Evolutionary conservation across 2,888 invertebrate species (phyloP), one percentile per base, ranked within the genome.

Genomic region (Hyposoter dolosus): DNA sequence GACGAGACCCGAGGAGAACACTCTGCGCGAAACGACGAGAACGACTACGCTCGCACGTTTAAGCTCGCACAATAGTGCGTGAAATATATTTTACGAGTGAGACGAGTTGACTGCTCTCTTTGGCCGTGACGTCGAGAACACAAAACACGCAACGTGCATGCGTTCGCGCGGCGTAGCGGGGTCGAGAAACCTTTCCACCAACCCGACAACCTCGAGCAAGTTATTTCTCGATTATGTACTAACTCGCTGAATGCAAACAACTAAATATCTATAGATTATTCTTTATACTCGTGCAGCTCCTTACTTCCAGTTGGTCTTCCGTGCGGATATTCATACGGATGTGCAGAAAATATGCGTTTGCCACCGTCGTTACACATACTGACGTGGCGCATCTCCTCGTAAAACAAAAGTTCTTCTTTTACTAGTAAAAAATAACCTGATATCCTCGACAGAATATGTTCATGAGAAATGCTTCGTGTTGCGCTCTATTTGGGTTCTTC

Each of bases 11-110:
- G 35, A 19, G 45, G 17, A 19, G 32, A 32, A 19, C 35, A 28
- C 28, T 28, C 28, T 28, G 28, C 28, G 28, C 28, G 28, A 28
- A 28, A 72, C 60, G 45, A 74, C 56, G 19, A 69, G 60, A 79
- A 76, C 10, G n/a, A 69, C 40, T 40, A 7, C 17, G 43, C 50
- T 68, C 45, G n/a, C n/a, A 53, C 78, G 32, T 69, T 32, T 5
- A 35, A 43, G 45, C 40, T 60, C 69, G 79, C 60, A 85, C 82
- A 85, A 85, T 82, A 69, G 82, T 71, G 78, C 82, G 74, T 75
- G 85, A 82, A 85, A 82, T 75, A 82, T 75, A 82, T 65, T 85
- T 82, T 75, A 82, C 79, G 82, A 79, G 69, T 75, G 56, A 75
- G 72, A 77, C 66, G 63, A 63, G 65, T 47, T 50, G 72, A 53